Percentiles rank a stretch among this genome's conserved stretches.
Conservation (phyloP, 2,797 vertebrate genomes). For the Sebastes elongatus region DNA sequence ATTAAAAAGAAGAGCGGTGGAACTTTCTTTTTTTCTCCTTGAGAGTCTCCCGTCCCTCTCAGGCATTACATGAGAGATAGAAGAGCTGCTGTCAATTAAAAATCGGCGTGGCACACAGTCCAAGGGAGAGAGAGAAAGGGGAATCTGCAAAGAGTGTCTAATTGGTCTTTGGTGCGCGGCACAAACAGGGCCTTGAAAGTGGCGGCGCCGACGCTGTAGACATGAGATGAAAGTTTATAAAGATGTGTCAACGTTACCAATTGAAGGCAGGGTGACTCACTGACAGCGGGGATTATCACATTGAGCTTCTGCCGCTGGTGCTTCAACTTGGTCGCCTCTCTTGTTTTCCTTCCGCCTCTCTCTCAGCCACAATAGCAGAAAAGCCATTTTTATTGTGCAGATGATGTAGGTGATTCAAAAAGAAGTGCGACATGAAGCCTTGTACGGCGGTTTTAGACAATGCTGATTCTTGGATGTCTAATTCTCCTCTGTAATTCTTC, state of each 20-base stretch:
- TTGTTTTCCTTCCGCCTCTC: constrained; percentile 1
- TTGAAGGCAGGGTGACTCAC: constrained; percentile 25
- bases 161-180: constrained; percentile 66
- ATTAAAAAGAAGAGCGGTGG: constrained; percentile 49
- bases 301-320: constrained; percentile 15
- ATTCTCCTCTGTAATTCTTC: not conserved
- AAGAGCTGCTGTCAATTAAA: constrained; percentile 59
- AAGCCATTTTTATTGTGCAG: not conserved
- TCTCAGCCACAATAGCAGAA: not conserved
- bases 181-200: constrained; percentile 45
- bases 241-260: constrained; percentile 21
- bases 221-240: constrained; percentile 50
- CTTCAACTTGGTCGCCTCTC: not conserved
- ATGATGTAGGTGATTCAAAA: not conserved
- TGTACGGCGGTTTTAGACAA: not conserved
- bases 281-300: constrained; percentile 19
- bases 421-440: not conserved
- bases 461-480: not conserved
- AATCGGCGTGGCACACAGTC: constrained; percentile 30
- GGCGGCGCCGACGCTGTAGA: constrained; percentile 5
- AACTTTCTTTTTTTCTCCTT: constrained; percentile 39
- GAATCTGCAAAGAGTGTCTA: constrained; percentile 48
- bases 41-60: constrained; percentile 33
- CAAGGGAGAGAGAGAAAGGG: not conserved
- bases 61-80: constrained; percentile 34